phyloP scores from a whole-genome alignment of 1,140 invertebrate species.

The Cydia splendana region DNA sequence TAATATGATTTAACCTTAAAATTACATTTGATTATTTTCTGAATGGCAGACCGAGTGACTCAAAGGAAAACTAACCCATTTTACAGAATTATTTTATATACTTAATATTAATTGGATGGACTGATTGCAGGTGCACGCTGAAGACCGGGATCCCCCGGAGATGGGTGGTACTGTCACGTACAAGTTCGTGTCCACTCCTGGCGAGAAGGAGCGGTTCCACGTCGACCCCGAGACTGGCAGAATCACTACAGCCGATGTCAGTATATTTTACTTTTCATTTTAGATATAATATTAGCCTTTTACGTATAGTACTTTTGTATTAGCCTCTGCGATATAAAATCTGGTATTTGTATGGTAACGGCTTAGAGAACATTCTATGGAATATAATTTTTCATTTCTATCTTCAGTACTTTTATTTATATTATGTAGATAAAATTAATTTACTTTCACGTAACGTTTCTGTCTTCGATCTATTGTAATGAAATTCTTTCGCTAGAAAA shows the following conservation, averaged over 20 bases:
- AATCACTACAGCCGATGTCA: slow-evolving; percentile 86
- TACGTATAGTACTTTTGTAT: too few relatives aligned
- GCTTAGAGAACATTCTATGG: too few relatives aligned
- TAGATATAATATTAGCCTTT: background rate
- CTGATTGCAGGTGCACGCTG: slow-evolving; percentile 67
- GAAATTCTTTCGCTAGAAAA: background rate
- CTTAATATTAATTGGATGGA: background rate
- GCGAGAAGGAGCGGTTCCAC: slow-evolving; percentile 87
- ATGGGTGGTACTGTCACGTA: slow-evolving; percentile 90
- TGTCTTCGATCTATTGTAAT: background rate
- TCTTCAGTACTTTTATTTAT: background rate
- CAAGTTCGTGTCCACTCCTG: slow-evolving; percentile 87
- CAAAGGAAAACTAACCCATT: too few relatives aligned
- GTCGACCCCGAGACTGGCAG: slow-evolving; percentile 88
- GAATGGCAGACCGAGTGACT: too few relatives aligned
- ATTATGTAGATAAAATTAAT: slow-evolving; percentile 29
- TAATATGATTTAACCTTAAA: background rate
- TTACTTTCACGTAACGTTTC: background rate
- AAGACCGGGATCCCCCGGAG: slow-evolving; percentile 83
- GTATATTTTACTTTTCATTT: slow-evolving; percentile 47
- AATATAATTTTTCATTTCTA: background rate
- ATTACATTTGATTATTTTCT: too few relatives aligned
- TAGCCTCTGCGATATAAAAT: too few relatives aligned
- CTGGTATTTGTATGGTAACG: too few relatives aligned
- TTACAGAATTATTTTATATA: too few relatives aligned